Evolutionary conservation across 2,797 vertebrate genomes (phyloP).

Genomic region (Hydrocynus forskahlii): DNA sequence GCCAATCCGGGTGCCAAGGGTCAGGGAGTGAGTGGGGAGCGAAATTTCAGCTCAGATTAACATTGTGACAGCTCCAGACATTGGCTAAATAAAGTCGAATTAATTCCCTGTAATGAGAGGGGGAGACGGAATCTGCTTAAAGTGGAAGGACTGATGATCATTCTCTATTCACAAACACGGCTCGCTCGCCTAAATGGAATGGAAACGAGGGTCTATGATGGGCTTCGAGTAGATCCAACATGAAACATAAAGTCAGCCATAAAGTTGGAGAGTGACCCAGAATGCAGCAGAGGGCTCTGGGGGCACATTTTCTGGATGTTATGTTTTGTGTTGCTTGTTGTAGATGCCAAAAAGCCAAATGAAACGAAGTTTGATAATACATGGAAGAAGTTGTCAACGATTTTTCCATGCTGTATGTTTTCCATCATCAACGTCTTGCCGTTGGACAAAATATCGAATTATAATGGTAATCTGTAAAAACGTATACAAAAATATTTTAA

Average conservation of each 20-base stretch:
- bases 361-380: no score
- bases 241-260: conserved; percentile 74
- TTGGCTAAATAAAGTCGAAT: conserved; percentile 99
- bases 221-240: conserved; percentile 74
- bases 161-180: conserved; percentile 85
- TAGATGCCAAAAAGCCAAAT: background rate
- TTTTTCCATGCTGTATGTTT: no score
- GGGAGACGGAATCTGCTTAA: conserved; percentile 79
- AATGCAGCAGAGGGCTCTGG: background rate
- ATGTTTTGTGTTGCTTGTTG: background rate
- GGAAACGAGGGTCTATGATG: conserved; percentile 37
- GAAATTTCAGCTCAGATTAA: conserved; percentile 99
- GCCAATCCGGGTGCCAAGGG: conserved; percentile 97
- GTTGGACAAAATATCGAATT: no score
- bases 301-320: no score
- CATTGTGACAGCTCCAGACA: conserved; percentile 98
- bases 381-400: no score
- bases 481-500: no score
- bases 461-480: no score
- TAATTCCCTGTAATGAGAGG: conserved; percentile 96
- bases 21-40: conserved; percentile 95
- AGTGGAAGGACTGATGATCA: conserved; percentile 79
- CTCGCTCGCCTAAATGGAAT: conserved; percentile 71
- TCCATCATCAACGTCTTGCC: no score
- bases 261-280: conserved; percentile 12